These are phyloP conservation scores for Acanthurus tractus DNA, from an alignment of 2,797 vertebrate species.

Conservation along the genomic window DNA sequence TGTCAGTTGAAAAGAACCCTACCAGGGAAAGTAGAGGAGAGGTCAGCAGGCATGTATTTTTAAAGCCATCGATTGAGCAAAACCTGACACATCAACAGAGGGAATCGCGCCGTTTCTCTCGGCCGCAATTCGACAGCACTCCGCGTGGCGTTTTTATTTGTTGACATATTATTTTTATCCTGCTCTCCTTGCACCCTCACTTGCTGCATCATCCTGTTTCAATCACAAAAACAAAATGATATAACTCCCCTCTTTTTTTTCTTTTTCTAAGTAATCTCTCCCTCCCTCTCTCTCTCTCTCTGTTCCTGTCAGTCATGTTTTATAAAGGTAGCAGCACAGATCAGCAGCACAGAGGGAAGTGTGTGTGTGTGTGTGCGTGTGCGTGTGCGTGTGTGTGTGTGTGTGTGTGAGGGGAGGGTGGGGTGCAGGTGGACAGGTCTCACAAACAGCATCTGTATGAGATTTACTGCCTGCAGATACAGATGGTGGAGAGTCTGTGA, in stretches of 20 bases:
- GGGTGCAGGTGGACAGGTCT: slow-evolving; percentile 68
- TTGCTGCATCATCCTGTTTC: slow-evolving; percentile 39
- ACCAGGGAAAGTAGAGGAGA: slow-evolving; percentile 34
- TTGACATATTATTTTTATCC: slow-evolving; percentile 65
- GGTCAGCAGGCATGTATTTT: slow-evolving; percentile 62
- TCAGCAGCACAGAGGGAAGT: slow-evolving; percentile 29
- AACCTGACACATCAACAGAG: slow-evolving; percentile 65
- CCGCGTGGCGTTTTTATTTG: slow-evolving; percentile 38
- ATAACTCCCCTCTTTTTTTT: slow-evolving; percentile 16
- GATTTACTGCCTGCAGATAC: slow-evolving; percentile 78
- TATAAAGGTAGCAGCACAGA: slow-evolving; percentile 36
- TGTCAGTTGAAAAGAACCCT: slow-evolving; percentile 24
- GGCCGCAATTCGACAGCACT: slow-evolving; percentile 46
- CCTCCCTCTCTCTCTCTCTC: background rate
- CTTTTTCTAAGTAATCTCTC: background rate
- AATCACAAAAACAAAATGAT: slow-evolving; percentile 33
- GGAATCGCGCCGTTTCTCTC: slow-evolving; percentile 33
- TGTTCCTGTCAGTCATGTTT: slow-evolving; percentile 44
- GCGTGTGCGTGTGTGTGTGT: background rate
- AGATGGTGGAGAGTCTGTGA: slow-evolving; percentile 60
- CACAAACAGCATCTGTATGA: slow-evolving; percentile 71
- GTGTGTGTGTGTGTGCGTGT: background rate
- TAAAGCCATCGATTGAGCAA: slow-evolving; percentile 58
- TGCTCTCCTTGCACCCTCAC: slow-evolving; percentile 18
- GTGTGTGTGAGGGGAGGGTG: background rate